Evolutionary conservation across 1,140 invertebrate species (phyloP), one percentile per base, ranked within the genome.

Genomic region (Pseudomyrmex gracilis): DNA sequence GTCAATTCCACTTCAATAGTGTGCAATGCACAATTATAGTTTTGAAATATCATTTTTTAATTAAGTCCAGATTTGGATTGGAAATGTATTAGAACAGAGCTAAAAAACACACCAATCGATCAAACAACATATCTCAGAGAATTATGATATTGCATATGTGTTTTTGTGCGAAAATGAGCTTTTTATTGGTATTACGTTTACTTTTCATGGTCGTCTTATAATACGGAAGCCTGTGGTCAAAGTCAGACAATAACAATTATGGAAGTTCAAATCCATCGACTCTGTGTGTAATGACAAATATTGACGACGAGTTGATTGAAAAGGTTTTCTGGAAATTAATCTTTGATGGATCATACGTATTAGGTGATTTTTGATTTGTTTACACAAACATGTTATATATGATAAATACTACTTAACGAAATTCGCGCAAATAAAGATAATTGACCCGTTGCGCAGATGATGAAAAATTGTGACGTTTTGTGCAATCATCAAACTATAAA

Each of bases 301-400:
- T 76, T 76, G 73, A 64, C 73, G 45, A 47, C 10, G 8, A 17
- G 5, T 17, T 43, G 51, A 76, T 66, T 20, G 24, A 77, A 66
- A 17, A 22, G 47, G 51, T 43, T 47, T 77, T 77, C 20, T 17
- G 20, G 17, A 77, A 20, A 77, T 77, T 77, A 67, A 66, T 22
- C 4, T 53, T 77, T 77, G 73, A 77, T 77, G 24, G 73, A 77
- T 77, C 8, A 15, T 13, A 22, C 66, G 22, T 64, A 76, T 0
- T 3, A 66, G 15, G 20, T 76, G 34, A 66, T n/a, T 76, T 34
- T 34, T 34, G 22, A 74, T 74, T 74, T 74, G 58, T 74, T 74
- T 74, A 47, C 47, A 66, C 12, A 53, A 66, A 66, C 53, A 53
- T 22, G 1, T 66, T 66, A 66, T 17, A 12, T 15, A 64, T 17